Base-by-base conservation (phyloP, 2,113 vertebrate species). In the Candoia aspera region DNA sequence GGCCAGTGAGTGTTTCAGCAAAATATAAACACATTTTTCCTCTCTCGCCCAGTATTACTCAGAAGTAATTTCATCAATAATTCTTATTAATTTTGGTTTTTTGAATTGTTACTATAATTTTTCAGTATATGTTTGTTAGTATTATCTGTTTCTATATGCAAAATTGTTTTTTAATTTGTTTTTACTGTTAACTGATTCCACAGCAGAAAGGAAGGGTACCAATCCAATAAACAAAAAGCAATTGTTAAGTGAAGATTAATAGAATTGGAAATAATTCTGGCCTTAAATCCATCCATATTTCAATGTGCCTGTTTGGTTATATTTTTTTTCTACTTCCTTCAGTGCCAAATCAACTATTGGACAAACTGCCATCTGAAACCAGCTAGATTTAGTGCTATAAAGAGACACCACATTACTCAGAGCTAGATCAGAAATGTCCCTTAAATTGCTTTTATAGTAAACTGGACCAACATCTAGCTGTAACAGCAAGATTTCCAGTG, bases 401-500 rank as follows among this genome's bases (percentile, higher is more conserved):
- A 88, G 87, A 46, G 21, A 49, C 42, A 62, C 37, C 13, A 21
- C 1, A n/a, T 19, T 68, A 68, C 0, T 5, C 53, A 57, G 46
- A n/a, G 46, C 26, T 24, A 84, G 86, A 89, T 59, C 53, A 84
- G 42, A 60, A 84, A 23, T 21, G 53, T 54, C 57, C 13, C 57
- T 4, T 17, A 26, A 2, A 57, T 26, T 29, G 53, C 15, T 60
- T 13, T n/a, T 29, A 84, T 23, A 21, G 19, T 33, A 84, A 23
- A 42, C 26, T 62, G 68, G 11, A 68, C 23, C 54, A 49, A 68
- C 83, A 37, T 84, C 42, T 73, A 89, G 57, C 57, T 54, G 46
- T 89, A 79, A 92, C 57, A 89, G 91, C 87, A 84, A 62, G 19
- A 89, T 92, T 89, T n/a, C 15, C 57, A 21, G 13, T 49, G 60